Conservation (phyloP, 2,888 invertebrate genomes). For the Phengaris alcon region DNA sequence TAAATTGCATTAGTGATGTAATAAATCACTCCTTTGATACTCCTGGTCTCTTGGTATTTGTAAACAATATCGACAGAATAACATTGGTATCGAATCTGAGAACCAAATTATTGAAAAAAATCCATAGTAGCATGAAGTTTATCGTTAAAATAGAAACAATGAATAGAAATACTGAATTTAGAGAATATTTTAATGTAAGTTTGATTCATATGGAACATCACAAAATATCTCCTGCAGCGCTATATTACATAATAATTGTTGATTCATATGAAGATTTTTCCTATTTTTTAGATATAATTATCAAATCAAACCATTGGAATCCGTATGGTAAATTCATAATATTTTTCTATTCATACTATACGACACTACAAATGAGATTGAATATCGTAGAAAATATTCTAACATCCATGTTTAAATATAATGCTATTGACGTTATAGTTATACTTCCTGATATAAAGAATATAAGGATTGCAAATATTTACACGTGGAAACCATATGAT, state of each 20-base stretch:
- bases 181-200: slow-evolving; percentile 34
- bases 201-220: slow-evolving; percentile 49
- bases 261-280: slow-evolving; percentile 54
- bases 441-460: slow-evolving; percentile 51
- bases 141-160: slow-evolving; percentile 51
- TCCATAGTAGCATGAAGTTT: slow-evolving; percentile 48
- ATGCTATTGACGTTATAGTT: slow-evolving; percentile 56
- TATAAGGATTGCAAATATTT: slow-evolving; percentile 53
- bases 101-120: slow-evolving; percentile 47
- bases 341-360: slow-evolving; percentile 56
- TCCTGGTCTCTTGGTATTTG: slow-evolving; percentile 56
- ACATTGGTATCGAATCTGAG: slow-evolving; percentile 49
- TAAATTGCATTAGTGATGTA: slow-evolving; percentile 51
- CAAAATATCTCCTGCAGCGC: slow-evolving; percentile 48
- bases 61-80: slow-evolving; percentile 49
- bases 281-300: slow-evolving; percentile 49
- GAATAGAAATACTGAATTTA: slow-evolving; percentile 43
- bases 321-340: slow-evolving; percentile 61
- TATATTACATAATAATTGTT: slow-evolving; percentile 59
- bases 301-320: slow-evolving; percentile 61
- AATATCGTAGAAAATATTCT: slow-evolving; percentile 54
- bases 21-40: slow-evolving; percentile 50
- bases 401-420: slow-evolving; percentile 55
- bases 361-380: slow-evolving; percentile 40
- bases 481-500: slow-evolving; percentile 63